Base-by-base conservation (phyloP, 2,888 invertebrate species). In the Aproaerema taeniolella region DNA sequence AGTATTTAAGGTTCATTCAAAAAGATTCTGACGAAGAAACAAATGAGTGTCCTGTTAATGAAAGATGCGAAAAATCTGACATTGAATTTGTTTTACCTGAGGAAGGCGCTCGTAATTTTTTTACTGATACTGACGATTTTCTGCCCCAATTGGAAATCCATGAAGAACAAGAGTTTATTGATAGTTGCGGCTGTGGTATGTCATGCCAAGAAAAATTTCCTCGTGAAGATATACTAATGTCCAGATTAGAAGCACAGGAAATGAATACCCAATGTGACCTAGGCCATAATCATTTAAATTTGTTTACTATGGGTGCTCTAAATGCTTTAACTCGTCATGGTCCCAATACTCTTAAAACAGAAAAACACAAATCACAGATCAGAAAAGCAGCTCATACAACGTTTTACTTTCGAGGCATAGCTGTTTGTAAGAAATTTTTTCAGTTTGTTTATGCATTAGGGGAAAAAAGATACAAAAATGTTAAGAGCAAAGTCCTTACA, bases 241-340 rank as follows among this genome's bases (percentile, higher is more conserved):
- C 25, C 25, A 25, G 25, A 25, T 25, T 25, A 25, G 25, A 25
- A 25, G 25, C 25, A 25, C 25, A 25, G 8, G 25, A 25, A 25
- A 25, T 25, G 25, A 25, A 25, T 25, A 25, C 25, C 8, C 8
- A 25, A 25, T 25, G 25, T 25, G 25, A 25, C 25, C 25, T 25
- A 25, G 25, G 25, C 25, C 25, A 25, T 25, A 25, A 25, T 25
- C 25, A 25, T 25, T 25, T 25, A 25, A 25, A 25, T 25, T 25
- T 25, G 8, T 25, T 25, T 25, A 25, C 25, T 25, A 25, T 25
- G 25, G 25, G 25, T 25, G 25, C 25, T 25, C 25, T 25, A 5
- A 25, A 25, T 25, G 25, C 25, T 25, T 8, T 25, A 25, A 25
- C 25, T 25, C 25, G 25, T 25, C 25, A 25, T n/a, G n/a, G n/a